Base-by-base conservation (phyloP, 2,888 invertebrate species). In the Limnephilus rhombicus region DNA sequence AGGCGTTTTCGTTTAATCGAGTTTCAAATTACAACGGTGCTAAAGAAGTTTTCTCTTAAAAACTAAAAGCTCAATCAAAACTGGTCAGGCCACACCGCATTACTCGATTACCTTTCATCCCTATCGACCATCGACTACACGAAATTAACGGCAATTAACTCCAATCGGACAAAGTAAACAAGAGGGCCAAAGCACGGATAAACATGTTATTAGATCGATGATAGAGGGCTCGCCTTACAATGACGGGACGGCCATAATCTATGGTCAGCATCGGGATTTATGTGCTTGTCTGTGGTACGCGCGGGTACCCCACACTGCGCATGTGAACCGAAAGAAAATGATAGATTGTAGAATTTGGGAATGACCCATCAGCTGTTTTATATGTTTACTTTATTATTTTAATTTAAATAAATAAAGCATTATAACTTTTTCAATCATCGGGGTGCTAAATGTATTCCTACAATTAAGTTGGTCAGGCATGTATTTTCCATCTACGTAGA, bases 121-220 rank as follows among this genome's bases (percentile, higher is more conserved):
- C n/a, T 41, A 41, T 85, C 85, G 45, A 18, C 85, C 85, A 45
- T 85, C 85, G 85, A 37, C 85, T 24, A 45, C 45, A 85, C 41
- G 85, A 85, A 85, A 85, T 85, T 85, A 88, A 31, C 68, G 53
- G 15, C 88, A 88, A 88, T 88, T 88, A 88, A 88, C 31, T 29
- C 49, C 29, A 88, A 37, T 88, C 68, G 88, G 80, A 89, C 89
- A 80, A 89, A 89, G 89, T 89, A 81, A 89, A 45, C 80, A 81
- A 34, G 88, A 37, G 31, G n/a, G 24, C 89, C 34, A 18, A 83
- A 83, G 34, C 83, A 18, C 31, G 90, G 90, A 83, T 83, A 31
- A 90, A 85, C 90, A 85, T 90, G 90, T 85, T 90, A 90, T 90
- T 83, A 90, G 90, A 90, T 88, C 83, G 87, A 91, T 91, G 91